Conservation (phyloP, 2,113 vertebrate species). For the Pao palembangensis region DNA sequence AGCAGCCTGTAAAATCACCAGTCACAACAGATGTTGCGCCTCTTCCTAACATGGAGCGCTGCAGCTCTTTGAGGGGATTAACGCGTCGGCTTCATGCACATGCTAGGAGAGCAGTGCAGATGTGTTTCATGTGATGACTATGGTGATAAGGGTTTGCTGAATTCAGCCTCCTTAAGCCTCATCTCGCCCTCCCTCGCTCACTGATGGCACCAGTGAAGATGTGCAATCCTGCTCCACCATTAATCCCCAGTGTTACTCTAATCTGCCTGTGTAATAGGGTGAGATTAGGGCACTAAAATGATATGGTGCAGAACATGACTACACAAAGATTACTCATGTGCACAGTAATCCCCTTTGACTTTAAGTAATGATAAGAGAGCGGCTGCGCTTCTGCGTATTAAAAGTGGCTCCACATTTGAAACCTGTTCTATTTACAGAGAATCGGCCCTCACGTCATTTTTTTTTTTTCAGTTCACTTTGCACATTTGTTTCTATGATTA, state of each 20-base stretch:
- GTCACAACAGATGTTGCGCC: neutral
- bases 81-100: neutral
- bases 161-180: neutral
- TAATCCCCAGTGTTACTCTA: slow-evolving; percentile 52
- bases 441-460: neutral
- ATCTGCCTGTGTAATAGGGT: slow-evolving; percentile 43
- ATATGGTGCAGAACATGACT: slow-evolving; percentile 43
- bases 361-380: slow-evolving; percentile 43
- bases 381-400: slow-evolving; percentile 17
- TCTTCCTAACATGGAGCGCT: neutral
- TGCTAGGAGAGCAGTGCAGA: neutral
- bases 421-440: slow-evolving; percentile 20
- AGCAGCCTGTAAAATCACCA: slow-evolving; percentile 4
- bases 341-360: slow-evolving; percentile 29
- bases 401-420: slow-evolving; percentile 9
- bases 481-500: neutral
- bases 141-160: neutral
- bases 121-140: neutral
- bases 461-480: neutral
- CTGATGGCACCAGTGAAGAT: slow-evolving; percentile 2
- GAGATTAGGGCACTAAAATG: slow-evolving; percentile 54
- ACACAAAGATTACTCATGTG: slow-evolving; percentile 57
- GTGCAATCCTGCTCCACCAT: slow-evolving; percentile 24
- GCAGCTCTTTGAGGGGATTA: neutral
- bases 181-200: slow-evolving; percentile 8